Base-by-base conservation (phyloP, 2,888 invertebrate genomes). In the Amaurobius ferox region DNA sequence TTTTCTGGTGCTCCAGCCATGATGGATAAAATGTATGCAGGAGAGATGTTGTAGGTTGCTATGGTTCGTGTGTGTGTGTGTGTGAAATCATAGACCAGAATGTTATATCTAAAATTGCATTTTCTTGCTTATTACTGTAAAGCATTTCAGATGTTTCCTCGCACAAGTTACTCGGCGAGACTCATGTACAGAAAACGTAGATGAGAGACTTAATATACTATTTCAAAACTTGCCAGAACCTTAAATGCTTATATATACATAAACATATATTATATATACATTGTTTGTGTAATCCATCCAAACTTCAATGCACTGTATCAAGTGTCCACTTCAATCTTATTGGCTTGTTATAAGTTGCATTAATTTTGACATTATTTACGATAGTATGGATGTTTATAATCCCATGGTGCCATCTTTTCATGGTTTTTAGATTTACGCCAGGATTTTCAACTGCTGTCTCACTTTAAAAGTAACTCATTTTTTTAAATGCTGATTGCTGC, bases 241-340 rank as follows among this genome's bases (percentile, higher is more conserved):
- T 68, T 68, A 40, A 67, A 40, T 68, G 68, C 68, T 68, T 68
- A 68, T 39, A 66, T 66, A 67, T 67, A 67, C 39, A 67, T 40
- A 66, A 40, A 68, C 13, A 68, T 66, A 66, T 66, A 66, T 66
- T 35, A 68, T 40, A 68, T 28, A 68, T 26, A 40, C 28, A 39
- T 40, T 68, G n/a, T 68, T 68, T 68, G 68, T 68, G 68, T 68
- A 68, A 68, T 68, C 68, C 68, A 68, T 68, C 68, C 68, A 68
- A 40, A 40, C 39, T 68, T 28, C 39, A 40, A 40, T 28, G 28
- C 40, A 28, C 26, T 40, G 28, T 35, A 13, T 32, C 68, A 68
- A 28, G n/a, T 68, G 26, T 68, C 40, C 16, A 68, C 66, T 67
- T 28, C 23, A 67, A 68, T 26, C 23, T 32, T 68, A 32, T 68